Conservation (phyloP, 2,797 vertebrate species). For the Pseudochaenichthys georgianus region DNA sequence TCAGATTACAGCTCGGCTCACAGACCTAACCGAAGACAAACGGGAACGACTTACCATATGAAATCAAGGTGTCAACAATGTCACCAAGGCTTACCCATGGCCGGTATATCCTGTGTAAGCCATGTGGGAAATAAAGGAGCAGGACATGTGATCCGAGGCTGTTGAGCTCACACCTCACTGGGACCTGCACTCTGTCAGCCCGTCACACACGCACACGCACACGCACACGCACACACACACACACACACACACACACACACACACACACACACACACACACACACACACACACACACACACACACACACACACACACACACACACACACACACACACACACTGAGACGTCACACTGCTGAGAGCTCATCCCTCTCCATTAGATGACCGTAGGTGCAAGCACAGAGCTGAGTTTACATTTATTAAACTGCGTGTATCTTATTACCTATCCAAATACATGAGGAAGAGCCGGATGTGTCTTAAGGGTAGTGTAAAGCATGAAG, state of each 20-base stretch:
- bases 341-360: background rate
- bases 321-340: background rate
- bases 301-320: background rate
- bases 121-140: slow-evolving; percentile 33
- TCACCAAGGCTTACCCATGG: slow-evolving; percentile 11
- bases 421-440: background rate
- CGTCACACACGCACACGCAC: background rate
- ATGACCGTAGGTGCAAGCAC: slow-evolving; percentile 20
- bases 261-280: no score
- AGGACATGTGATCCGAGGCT: slow-evolving; percentile 34
- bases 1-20: slow-evolving; percentile 27
- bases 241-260: background rate
- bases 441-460: background rate
- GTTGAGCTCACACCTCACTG: slow-evolving; percentile 18
- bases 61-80: slow-evolving; percentile 38
- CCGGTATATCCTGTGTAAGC: slow-evolving; percentile 17
- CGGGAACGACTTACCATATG: slow-evolving; percentile 22
- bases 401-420: slow-evolving; percentile 13
- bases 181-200: slow-evolving; percentile 27
- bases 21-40: slow-evolving; percentile 11
- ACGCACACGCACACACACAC: background rate
- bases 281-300: background rate
- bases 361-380: slow-evolving; percentile 41
- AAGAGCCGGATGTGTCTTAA: background rate
- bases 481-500: background rate